Base-by-base conservation (phyloP, 1,140 invertebrate species). In the Tyrophagus putrescentiae region DNA sequence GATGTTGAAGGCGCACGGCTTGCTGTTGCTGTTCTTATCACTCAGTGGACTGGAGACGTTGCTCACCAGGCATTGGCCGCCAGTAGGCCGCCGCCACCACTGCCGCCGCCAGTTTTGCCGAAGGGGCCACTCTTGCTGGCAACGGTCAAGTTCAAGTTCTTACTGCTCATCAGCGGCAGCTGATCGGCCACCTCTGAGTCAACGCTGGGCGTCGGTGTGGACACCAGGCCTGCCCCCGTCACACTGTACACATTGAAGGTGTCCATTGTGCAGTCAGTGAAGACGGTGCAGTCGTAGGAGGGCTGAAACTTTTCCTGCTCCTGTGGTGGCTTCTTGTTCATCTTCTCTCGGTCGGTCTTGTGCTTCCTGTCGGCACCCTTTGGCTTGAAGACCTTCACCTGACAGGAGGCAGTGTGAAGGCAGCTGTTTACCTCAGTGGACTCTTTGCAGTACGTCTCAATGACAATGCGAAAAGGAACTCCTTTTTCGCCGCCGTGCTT, bases 401-500 rank as follows among this genome's bases (percentile, higher is more conserved):
- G 92, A 69, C 91, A 96, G 18, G 90, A 93, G 31, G 87, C 90
- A 25, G 85, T 87, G 71, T 96, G 88, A 0, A 95, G 75, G 36
- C 44, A 64, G 11, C 32, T 28, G 0, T 44, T 36, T 0, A 34
- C 33, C 28, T 84, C 75, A 65, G 68, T 71, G 52, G 83, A 74
- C 72, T 62, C 58, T 6, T 60, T 52, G 9, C 60, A 41, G 60
- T 71, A 73, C 1, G 73, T 74, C 54, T 76, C 75, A 21, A 96
- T 85, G 73, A 95, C 88, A 62, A 97, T 84, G 23, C 92, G 79
- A 75, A 97, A 96, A 28, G 92, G 92, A 11, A 96, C 91, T 5
- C 92, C 93, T 72, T 96, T 96, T 72, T 96, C 92, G 3, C 93
- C 92, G 28, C 93, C 93, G 73, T 97, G 93, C 71, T 96, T 96